phyloP scores from a whole-genome alignment of 1,140 invertebrate species.

The Pararge aegeria region DNA sequence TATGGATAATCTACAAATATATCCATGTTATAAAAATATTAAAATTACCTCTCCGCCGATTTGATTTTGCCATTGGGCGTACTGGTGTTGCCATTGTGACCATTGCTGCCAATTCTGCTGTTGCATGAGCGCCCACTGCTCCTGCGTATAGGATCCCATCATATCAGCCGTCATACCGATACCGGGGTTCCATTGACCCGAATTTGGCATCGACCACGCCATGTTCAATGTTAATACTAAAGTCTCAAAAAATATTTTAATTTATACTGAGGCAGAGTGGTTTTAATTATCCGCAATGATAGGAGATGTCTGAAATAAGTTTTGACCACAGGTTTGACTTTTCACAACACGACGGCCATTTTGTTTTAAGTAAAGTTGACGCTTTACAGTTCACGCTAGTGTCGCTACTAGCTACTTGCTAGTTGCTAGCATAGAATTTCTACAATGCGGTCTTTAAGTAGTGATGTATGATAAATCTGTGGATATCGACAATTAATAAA shows the following conservation, averaged over 20 bases:
- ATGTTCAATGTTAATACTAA: slow-evolving; percentile 35
- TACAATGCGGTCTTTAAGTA: slow-evolving; percentile 15
- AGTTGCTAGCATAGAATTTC: slow-evolving; percentile 10
- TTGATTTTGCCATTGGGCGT: slow-evolving; percentile 90
- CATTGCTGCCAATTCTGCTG: slow-evolving; percentile 92
- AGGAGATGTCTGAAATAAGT: neutral
- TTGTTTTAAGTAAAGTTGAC: slow-evolving; percentile 12
- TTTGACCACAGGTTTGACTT: no score
- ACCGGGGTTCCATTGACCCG: slow-evolving; percentile 53
- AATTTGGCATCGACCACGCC: slow-evolving; percentile 61
- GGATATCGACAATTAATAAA: neutral
- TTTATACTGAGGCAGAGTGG: neutral
- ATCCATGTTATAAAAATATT: no score
- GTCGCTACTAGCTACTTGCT: neutral
- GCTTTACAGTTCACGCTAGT: slow-evolving; percentile 6
- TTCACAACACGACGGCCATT: slow-evolving; percentile 28
- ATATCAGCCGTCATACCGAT: slow-evolving; percentile 67
- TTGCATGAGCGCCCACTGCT: slow-evolving; percentile 85
- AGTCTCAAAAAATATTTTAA: neutral
- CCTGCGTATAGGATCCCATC: slow-evolving; percentile 83
- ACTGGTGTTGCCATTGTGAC: slow-evolving; percentile 91
- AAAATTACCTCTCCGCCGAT: slow-evolving; percentile 89
- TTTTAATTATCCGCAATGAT: neutral
- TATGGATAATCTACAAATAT: no score
- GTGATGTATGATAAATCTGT: neutral